Percentiles rank a stretch among this genome's conserved stretches.
These are phyloP conservation scores for Anguilla japonica DNA, from an alignment of 2,113 vertebrate species.

Conservation along the genomic window DNA sequence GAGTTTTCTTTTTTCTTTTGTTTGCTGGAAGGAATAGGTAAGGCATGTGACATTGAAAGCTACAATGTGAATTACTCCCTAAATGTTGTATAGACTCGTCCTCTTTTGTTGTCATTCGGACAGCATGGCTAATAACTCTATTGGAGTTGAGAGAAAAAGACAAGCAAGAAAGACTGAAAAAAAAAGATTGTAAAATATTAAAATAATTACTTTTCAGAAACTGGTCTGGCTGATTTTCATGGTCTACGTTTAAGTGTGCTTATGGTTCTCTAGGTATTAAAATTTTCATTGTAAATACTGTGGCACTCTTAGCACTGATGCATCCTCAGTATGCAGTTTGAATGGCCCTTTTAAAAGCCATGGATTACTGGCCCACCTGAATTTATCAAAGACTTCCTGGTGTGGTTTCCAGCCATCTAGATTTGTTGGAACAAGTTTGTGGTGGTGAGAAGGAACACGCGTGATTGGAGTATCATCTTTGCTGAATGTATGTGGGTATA, in stretches of 20 bases:
- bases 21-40: conserved; percentile 55
- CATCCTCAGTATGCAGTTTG: too few relatives aligned
- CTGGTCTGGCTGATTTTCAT: not conserved
- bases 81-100: conserved; percentile 54
- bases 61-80: conserved; percentile 65
- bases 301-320: too few relatives aligned
- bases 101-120: conserved; percentile 49
- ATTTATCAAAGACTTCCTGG: not conserved
- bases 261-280: not conserved
- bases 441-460: too few relatives aligned
- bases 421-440: not conserved
- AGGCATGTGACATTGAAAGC: conserved; percentile 50
- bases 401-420: not conserved
- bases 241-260: too few relatives aligned
- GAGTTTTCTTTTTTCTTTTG: conserved; percentile 44
- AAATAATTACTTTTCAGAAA: conserved; percentile 77
- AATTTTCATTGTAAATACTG: too few relatives aligned
- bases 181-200: conserved; percentile 76
- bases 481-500: not conserved
- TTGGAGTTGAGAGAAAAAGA: conserved; percentile 44
- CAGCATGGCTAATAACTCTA: conserved; percentile 67
- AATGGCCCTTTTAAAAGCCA: too few relatives aligned
- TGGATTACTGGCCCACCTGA: not conserved
- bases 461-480: not conserved
- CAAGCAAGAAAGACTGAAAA: conserved; percentile 31